phyloP scores from a whole-genome alignment of 2,797 vertebrate species.

The Odontamblyopus lacepedii region DNA sequence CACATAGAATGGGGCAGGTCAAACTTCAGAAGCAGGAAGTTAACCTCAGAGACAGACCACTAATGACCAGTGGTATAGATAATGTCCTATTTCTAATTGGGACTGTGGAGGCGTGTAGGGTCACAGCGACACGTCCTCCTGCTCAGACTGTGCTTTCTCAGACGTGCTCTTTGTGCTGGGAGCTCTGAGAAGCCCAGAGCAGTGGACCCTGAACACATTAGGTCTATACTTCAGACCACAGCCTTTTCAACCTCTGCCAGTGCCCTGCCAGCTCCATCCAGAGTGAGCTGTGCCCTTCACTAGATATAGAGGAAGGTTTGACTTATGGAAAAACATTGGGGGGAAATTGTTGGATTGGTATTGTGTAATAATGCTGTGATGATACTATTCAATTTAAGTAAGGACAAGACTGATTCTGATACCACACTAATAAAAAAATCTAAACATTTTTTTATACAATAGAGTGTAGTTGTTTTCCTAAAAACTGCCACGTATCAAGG shows the following conservation, averaged over 20 bases:
- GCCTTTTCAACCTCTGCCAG: constrained; percentile 59
- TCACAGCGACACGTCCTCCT: constrained; percentile 56
- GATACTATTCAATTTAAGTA: too few species aligned
- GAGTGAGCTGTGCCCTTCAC: constrained; percentile 53
- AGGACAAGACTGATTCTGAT: too few species aligned
- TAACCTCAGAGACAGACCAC: constrained; percentile 54
- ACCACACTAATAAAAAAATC: too few species aligned
- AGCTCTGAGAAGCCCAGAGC: constrained; percentile 58
- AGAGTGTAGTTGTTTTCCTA: too few species aligned
- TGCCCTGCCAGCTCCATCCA: constrained; percentile 47
- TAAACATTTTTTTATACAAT: too few species aligned
- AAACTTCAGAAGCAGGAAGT: constrained; percentile 57
- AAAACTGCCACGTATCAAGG: too few species aligned
- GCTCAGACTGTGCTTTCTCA: constrained; percentile 44
- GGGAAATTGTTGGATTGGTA: too few species aligned
- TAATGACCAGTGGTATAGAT: constrained; percentile 45
- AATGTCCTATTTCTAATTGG: constrained; percentile 51
- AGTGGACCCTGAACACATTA: constrained; percentile 69
- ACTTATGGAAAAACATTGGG: too few species aligned
- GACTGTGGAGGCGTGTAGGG: constrained; percentile 61
- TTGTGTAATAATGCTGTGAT: too few species aligned
- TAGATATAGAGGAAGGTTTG: too few species aligned
- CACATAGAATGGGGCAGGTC: constrained; percentile 46
- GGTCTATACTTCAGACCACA: constrained; percentile 49
- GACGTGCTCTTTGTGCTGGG: constrained; percentile 62